Base-by-base conservation (phyloP, 2,113 vertebrate genomes). In the Pandion haliaetus region DNA sequence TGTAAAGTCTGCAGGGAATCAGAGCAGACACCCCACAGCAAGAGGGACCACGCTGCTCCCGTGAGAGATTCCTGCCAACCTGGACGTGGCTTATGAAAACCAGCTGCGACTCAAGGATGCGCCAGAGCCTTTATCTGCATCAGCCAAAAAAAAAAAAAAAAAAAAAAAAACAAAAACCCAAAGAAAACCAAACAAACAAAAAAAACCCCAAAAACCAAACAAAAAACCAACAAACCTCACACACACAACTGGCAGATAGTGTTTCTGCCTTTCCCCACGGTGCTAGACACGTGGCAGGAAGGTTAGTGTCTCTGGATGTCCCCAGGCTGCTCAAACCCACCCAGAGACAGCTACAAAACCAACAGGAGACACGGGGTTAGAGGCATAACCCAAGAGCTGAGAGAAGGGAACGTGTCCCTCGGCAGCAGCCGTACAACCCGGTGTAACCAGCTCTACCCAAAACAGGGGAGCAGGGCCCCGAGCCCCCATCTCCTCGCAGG, bases 331-430 rank as follows among this genome's bases (percentile, higher is more conserved):
- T n/a, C 62, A 50, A 36, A 19, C 14, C 38, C 67, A 18, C 70
- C 34, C 0, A 1, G 42, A 59, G 12, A 49, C 5, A 10, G 42
- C 50, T 8, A 57, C 59, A 45, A 67, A 63, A 14, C 12, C 0
- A 3, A 40, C 10, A 20, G 45, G 25, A 29, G 45, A 36, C 2
- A 0, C 0, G 0, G 74, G 26, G 8, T 4, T 1, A 3, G 76
- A 61, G 86, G 12, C 9, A 7, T 6, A 26, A 25, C 10, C 5
- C 3, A 31, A 15, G 4, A 36, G 66, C 50, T 31, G 57, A n/a
- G 67, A 82, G 92, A 72, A 52, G 54, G 71, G 23, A 47, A 44
- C 5, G 0, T 0, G 6, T 57, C 42, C 70, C 55, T 2, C 0
- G 0, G 55, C 3, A 1, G 26, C 0, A 17, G 47, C 6, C 5